Evolutionary conservation across 2,888 invertebrate species (phyloP).

Genomic region (Drosophila paranaensis): DNA sequence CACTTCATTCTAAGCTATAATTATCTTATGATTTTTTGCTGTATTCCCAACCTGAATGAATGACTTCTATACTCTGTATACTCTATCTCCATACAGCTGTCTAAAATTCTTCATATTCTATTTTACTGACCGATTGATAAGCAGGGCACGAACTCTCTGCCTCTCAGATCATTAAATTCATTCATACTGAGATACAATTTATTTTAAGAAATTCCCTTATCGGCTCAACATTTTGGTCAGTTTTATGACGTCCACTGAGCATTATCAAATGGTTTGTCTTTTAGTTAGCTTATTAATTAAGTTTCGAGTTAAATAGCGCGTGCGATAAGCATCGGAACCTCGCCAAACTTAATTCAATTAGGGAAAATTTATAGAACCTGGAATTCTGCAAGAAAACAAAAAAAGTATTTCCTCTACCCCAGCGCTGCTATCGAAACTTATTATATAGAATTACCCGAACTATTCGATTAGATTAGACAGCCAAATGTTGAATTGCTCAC

Average conservation of each 20-base stretch:
- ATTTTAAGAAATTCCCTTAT: conserved; percentile 21
- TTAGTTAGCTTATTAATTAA: conserved; percentile 25
- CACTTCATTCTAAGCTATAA: conserved; percentile 21
- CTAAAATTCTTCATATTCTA: not conserved
- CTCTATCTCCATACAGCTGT: not conserved
- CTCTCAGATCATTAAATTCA: not conserved
- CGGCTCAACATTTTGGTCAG: not conserved
- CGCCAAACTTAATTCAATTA: conserved; percentile 38
- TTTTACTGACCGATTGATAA: conserved; percentile 14
- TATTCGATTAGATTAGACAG: conserved; percentile 57
- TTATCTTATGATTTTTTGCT: conserved; percentile 23
- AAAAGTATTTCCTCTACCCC: conserved; percentile 1
- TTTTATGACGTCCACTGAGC: conserved; percentile 1
- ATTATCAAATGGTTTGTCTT: conserved; percentile 18
- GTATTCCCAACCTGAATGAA: conserved; percentile 12
- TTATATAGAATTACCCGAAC: conserved; percentile 1
- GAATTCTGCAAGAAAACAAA: not conserved
- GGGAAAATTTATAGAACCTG: conserved; percentile 26
- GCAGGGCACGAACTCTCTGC: not conserved
- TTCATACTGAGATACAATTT: conserved; percentile 4
- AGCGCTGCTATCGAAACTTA: conserved; percentile 23
- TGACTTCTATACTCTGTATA: not conserved
- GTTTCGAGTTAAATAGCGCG: conserved; percentile 3
- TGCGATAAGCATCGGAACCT: conserved; percentile 16
- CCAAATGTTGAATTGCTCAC: conserved; percentile 11